Evolutionary conservation across 2,888 invertebrate genomes (phyloP).

Genomic region (Yponomeuta sedellus): DNA sequence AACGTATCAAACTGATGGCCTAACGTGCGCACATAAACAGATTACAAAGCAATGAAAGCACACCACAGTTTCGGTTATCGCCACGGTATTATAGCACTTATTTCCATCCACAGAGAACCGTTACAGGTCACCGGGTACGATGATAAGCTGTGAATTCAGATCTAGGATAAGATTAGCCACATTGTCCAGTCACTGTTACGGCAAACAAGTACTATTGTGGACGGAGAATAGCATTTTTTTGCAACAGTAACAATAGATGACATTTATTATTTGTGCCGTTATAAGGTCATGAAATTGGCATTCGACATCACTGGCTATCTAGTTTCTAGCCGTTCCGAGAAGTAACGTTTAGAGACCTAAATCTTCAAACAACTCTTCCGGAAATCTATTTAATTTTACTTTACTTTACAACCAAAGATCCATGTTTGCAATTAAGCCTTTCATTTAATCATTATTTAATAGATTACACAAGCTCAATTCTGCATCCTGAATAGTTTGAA

Average conservation of each 20-base stretch:
- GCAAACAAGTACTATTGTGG: slow-evolving; percentile 2
- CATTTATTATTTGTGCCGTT: not conserved
- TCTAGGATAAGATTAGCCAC: slow-evolving; percentile 7
- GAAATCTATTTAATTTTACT: too few species aligned
- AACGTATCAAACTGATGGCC: not conserved
- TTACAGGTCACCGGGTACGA: not conserved
- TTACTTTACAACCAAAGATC: too few species aligned
- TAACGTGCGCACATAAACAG: not conserved
- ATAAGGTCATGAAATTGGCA: slow-evolving; percentile 1
- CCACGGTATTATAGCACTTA: not conserved
- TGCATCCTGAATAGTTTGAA: too few species aligned
- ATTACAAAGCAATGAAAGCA: not conserved
- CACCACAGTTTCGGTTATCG: not conserved
- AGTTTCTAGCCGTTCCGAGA: not conserved
- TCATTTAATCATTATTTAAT: too few species aligned
- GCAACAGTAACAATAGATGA: not conserved
- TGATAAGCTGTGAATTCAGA: slow-evolving; percentile 9
- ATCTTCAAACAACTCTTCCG: not conserved
- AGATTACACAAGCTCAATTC: too few species aligned
- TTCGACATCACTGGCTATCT: not conserved
- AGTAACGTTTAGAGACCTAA: not conserved
- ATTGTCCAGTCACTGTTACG: not conserved
- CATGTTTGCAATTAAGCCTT: too few species aligned
- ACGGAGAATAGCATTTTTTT: not conserved
- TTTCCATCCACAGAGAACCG: not conserved